Base-by-base conservation (phyloP, 2,113 vertebrate genomes). In the Ammodramus savannarum region DNA sequence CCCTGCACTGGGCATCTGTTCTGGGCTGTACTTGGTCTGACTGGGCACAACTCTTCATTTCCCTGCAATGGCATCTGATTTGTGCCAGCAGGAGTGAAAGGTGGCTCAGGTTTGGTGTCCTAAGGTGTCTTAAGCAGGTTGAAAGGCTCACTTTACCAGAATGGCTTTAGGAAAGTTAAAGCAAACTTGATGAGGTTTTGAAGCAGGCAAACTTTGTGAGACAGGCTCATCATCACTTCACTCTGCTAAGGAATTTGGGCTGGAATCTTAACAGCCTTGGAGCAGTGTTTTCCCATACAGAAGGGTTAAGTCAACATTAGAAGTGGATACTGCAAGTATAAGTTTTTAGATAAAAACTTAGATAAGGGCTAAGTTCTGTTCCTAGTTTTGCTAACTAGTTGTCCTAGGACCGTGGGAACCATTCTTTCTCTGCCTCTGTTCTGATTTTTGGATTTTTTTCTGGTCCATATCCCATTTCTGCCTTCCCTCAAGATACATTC, bases 381-480 rank as follows among this genome's bases (percentile, higher is more conserved):
- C 59, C 29, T 62, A 21, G 29, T 80, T 93, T 62, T 93, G 48
- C 31, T 72, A 41, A 48, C 52, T 81, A 51, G 5, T 34, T 87
- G 85, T 75, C 82, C 87, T 90, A 80, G 52, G 71, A 82, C 82
- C 41, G 85, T 10, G 38, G 62, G 54, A 94, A 46, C 6, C 7
- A 38, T 13, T 83, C 25, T 72, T 63, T 48, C 44, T 85, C 44
- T 79, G 66, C 39, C 32, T 79, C 21, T 31, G 21, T 74, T 96
- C 77, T 91, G 52, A 43, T 77, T 80, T 90, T 90, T 20, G 26
- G 55, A 2, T 0, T 5, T 77, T 92, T 84, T 95, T 95, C 89
- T 92, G 14, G 51, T 75, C 62, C 69, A 65, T 54, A 85, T 93
- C 81, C 85, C 85, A 66, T 96, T 90, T 91, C 59, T 95, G 62